A percentile compares a stretch with the other conserved stretches of the same genome.
Conservation (phyloP, 2,113 vertebrate genomes). For the Xiphorhynchus elegans region DNA sequence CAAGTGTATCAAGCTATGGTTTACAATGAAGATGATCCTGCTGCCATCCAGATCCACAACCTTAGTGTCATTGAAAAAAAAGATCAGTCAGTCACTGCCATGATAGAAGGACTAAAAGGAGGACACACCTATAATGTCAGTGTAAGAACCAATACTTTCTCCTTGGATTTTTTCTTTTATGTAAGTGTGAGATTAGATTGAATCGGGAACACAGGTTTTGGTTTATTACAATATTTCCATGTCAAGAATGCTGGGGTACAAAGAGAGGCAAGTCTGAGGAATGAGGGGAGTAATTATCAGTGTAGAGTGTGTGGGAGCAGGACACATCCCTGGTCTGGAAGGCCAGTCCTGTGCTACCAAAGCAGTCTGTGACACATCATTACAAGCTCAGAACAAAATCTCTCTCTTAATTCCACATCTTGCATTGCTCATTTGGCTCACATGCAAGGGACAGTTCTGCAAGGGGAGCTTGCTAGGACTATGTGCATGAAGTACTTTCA, state of each 20-base stretch:
- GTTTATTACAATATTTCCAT: neutral
- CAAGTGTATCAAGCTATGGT: conserved; percentile 87
- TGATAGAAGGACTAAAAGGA: conserved; percentile 92
- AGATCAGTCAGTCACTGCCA: conserved; percentile 81
- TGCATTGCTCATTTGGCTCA: neutral
- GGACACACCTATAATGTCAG: conserved; percentile 91
- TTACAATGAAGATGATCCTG: conserved; percentile 80
- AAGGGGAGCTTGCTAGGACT: neutral
- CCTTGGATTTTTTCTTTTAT: neutral
- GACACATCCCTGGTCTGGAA: neutral
- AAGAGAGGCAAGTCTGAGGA: neutral
- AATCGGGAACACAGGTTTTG: neutral
- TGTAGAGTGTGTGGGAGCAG: neutral
- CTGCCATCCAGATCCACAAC: conserved; percentile 79
- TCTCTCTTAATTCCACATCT: neutral
- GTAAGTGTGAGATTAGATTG: neutral
- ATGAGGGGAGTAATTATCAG: neutral
- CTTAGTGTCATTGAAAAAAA: conserved; percentile 80
- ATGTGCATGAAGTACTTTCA: neutral
- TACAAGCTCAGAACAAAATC: neutral
- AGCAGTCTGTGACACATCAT: neutral
- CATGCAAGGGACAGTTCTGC: neutral
- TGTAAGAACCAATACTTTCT: conserved; percentile 71
- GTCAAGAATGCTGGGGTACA: neutral
- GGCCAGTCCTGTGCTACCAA: neutral